phyloP scores from a whole-genome alignment of 2,888 invertebrate species.

The Erynnis tages region DNA sequence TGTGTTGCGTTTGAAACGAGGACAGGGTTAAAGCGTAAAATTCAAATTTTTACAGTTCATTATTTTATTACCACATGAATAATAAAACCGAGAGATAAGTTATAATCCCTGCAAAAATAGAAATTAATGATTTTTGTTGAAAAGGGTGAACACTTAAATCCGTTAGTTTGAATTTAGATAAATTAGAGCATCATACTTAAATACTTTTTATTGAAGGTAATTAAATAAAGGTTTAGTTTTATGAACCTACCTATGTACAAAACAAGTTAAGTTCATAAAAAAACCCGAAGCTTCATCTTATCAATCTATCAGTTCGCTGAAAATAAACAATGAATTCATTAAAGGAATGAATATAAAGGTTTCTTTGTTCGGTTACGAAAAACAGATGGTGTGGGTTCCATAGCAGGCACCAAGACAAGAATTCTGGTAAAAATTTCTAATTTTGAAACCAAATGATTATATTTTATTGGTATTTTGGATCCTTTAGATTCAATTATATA shows the following conservation, averaged over 20 bases:
- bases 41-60: constrained; percentile 36
- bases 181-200: too few species aligned
- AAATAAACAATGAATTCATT: constrained; percentile 13
- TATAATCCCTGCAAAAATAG: constrained; percentile 31
- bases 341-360: constrained; percentile 9
- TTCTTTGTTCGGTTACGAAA: constrained; percentile 14
- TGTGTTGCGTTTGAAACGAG: constrained; percentile 63
- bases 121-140: constrained; percentile 26
- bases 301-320: neutral
- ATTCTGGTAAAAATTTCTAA: constrained; percentile 7
- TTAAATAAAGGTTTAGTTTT: too few species aligned
- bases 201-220: too few species aligned
- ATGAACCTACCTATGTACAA: too few species aligned
- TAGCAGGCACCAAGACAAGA: constrained; percentile 1
- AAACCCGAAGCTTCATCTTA: too few species aligned
- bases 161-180: too few species aligned
- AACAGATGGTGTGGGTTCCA: constrained; percentile 10
- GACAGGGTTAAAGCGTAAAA: constrained; percentile 52
- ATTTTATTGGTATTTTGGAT: too few species aligned
- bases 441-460: too few species aligned
- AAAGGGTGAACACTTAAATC: too few species aligned
- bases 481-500: neutral
- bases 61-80: constrained; percentile 24
- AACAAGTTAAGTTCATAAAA: too few species aligned
- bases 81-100: constrained; percentile 36